Conservation (phyloP, 2,888 invertebrate genomes). For the Cryptophagus acutangulus region DNA sequence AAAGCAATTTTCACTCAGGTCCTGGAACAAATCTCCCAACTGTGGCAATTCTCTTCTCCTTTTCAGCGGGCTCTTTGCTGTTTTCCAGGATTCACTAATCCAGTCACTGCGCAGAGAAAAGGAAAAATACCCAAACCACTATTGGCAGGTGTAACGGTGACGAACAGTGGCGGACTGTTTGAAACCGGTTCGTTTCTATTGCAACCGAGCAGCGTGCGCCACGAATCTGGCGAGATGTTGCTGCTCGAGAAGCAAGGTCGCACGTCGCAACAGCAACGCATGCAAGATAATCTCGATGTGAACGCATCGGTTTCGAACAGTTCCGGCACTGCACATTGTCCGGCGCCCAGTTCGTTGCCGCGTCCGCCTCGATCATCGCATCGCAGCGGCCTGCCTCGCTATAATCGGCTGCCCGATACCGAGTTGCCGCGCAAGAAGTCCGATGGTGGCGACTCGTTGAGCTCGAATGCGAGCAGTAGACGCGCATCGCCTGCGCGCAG, state of each 20-base stretch:
- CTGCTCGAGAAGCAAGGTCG: conserved; percentile 72
- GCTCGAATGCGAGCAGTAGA: conserved; percentile 46
- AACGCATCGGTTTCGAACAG: conserved; percentile 29
- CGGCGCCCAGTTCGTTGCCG: conserved; percentile 69
- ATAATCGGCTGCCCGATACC: conserved; percentile 58
- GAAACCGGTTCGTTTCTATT: conserved; percentile 33
- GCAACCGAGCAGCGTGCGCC: conserved; percentile 41
- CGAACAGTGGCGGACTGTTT: conserved; percentile 37
- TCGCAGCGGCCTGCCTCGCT: conserved; percentile 49
- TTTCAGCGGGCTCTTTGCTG: conserved; percentile 80
- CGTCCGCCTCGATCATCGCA: conserved; percentile 61
- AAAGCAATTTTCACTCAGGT: conserved; percentile 42
- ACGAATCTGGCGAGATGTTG: conserved; percentile 63
- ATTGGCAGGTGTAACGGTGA: conserved; percentile 60
- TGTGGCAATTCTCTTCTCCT: conserved; percentile 53
- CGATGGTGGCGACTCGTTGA: conserved; percentile 44
- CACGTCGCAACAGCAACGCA: conserved; percentile 69
- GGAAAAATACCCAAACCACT: conserved; percentile 71
- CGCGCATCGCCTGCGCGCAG: conserved; percentile 50
- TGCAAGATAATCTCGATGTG: conserved; percentile 48
- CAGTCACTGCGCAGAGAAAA: conserved; percentile 70
- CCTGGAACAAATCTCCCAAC: conserved; percentile 48
- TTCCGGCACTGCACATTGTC: conserved; percentile 44
- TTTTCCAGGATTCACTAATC: conserved; percentile 77
- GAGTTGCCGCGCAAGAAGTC: conserved; percentile 48